These are phyloP conservation scores for Calameuta idolon DNA, from an alignment of 2,888 invertebrate genomes.

Conservation along the genomic window DNA sequence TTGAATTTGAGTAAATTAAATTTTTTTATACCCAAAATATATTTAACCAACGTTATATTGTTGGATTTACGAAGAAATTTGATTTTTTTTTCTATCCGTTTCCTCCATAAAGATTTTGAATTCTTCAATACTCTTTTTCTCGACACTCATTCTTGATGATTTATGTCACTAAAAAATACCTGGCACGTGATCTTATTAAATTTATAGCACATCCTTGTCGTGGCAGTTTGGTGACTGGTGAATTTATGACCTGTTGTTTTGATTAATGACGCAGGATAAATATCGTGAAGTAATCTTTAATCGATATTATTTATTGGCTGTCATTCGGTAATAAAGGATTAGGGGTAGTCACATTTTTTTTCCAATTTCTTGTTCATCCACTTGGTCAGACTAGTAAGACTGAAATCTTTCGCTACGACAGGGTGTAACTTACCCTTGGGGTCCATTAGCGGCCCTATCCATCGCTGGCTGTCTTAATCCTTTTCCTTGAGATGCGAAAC, in stretches of 20 bases:
- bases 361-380: background rate
- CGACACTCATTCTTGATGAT: background rate
- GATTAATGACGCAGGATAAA: background rate
- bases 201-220: background rate
- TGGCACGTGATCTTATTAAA: background rate
- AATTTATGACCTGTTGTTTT: background rate
- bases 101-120: background rate
- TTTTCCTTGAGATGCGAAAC: constrained; percentile 3
- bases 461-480: constrained; percentile 19
- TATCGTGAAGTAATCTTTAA: background rate
- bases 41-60: background rate
- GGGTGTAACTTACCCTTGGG: background rate
- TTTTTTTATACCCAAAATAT: background rate
- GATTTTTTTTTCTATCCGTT: background rate
- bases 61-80: background rate
- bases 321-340: background rate
- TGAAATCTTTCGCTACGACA: background rate
- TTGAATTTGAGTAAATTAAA: background rate
- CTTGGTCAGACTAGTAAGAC: background rate
- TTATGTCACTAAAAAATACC: background rate
- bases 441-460: constrained; percentile 18
- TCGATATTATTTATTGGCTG: background rate
- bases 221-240: background rate
- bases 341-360: background rate
- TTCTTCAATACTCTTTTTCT: background rate